Conservation (phyloP, 2,888 invertebrate genomes). For the Acleris literana region DNA sequence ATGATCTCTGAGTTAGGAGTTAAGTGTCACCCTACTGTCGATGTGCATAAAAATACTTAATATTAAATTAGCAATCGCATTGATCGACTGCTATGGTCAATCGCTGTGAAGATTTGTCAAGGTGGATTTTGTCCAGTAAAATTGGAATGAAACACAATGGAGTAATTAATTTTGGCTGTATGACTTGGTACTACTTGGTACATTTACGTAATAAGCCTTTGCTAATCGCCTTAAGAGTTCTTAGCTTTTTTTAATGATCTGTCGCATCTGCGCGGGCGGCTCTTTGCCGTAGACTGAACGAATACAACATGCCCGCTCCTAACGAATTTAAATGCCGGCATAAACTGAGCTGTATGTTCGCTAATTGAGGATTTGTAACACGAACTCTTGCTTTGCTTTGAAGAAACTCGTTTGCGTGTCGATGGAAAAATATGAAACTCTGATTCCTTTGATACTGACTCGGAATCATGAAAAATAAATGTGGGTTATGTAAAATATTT, state of each 20-base stretch:
- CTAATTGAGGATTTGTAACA: constrained; percentile 80
- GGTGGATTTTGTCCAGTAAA: too few species aligned
- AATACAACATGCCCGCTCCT: constrained; percentile 68
- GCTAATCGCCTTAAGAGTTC: too few species aligned
- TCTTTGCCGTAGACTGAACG: constrained; percentile 59
- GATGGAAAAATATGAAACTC: constrained; percentile 23
- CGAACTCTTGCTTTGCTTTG: constrained; percentile 52
- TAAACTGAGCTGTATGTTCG: constrained; percentile 75
- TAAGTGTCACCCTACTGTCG: too few species aligned
- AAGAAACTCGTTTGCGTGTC: constrained; percentile 29
- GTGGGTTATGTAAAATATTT: constrained; percentile 20
- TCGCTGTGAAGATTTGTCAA: too few species aligned
- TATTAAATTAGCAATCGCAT: too few species aligned
- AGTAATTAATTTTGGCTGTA: too few species aligned
- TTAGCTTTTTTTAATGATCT: neutral
- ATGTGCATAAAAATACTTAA: too few species aligned
- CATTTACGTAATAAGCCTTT: too few species aligned
- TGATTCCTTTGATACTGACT: constrained; percentile 31
- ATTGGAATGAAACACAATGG: too few species aligned
- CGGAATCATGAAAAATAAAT: constrained; percentile 34
- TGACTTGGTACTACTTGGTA: too few species aligned
- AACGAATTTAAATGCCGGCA: constrained; percentile 82
- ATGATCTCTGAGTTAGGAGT: too few species aligned
- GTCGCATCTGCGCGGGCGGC: constrained; percentile 8
- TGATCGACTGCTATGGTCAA: too few species aligned